phyloP scores from a whole-genome alignment of 30 jellyfish, hydroid and myxozoan genomes.

The Hydractinia symbiolongicarpus region DNA sequence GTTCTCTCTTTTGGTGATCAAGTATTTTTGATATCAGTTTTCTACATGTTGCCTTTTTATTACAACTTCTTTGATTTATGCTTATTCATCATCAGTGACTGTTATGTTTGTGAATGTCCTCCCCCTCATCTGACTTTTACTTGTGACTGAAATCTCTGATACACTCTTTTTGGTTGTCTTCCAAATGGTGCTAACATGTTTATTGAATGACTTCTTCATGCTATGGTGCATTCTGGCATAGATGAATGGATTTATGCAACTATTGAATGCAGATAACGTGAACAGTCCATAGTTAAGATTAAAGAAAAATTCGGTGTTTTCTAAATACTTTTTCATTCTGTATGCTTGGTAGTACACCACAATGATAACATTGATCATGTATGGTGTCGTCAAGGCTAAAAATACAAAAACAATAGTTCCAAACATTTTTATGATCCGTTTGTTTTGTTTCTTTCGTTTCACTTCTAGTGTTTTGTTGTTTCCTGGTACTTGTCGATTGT shows the following conservation, averaged over 20 bases:
- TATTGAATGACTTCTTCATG: neutral
- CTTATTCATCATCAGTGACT: too few relatives aligned
- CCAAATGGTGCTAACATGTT: neutral
- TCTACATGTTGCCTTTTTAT: neutral
- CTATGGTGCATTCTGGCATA: conserved; percentile 25
- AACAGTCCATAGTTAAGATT: neutral
- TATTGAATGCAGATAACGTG: conserved; percentile 11
- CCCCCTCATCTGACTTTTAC: too few relatives aligned
- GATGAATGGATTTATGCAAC: conserved; percentile 27
- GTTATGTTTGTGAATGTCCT: too few relatives aligned
- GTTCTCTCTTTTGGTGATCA: too few relatives aligned
- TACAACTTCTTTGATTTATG: neutral
- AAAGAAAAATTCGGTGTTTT: neutral
- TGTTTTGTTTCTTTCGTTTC: conserved; percentile 17
- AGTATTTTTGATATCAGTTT: too few relatives aligned
- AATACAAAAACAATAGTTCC: conserved; percentile 23
- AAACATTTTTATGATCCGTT: conserved; percentile 12
- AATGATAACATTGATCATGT: conserved; percentile 1
- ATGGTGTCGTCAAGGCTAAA: conserved; percentile 24
- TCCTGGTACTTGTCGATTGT: conserved; percentile 12
- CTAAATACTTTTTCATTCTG: neutral
- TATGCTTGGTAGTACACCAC: neutral
- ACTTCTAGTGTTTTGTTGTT: conserved; percentile 7
- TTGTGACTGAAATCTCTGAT: too few relatives aligned
- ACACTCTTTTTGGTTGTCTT: neutral